Evolutionary conservation across 2,888 invertebrate species (phyloP).

Genomic region (Chydorus sphaericus): DNA sequence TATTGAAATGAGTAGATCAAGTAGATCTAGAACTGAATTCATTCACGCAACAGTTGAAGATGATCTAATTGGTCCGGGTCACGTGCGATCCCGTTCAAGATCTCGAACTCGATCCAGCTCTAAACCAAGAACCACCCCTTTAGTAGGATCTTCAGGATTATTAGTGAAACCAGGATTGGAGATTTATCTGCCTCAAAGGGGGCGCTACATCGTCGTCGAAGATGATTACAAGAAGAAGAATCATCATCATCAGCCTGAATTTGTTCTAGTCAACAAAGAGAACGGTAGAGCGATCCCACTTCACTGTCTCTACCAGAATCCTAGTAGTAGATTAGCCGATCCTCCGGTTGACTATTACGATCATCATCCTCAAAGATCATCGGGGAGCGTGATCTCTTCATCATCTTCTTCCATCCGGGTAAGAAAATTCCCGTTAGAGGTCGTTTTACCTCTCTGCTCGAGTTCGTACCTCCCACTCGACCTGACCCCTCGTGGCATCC

Average conservation of each 20-base stretch:
- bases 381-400: no score
- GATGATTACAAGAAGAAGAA: not conserved
- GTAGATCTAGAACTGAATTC: slow-evolving; percentile 7
- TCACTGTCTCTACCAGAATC: slow-evolving; percentile 25
- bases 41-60: slow-evolving; percentile 13
- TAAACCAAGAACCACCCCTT: not conserved
- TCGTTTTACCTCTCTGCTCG: no score
- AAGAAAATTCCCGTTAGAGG: no score
- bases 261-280: slow-evolving; percentile 5
- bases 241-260: not conserved
- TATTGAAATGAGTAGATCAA: not conserved
- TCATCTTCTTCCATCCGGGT: no score
- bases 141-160: not conserved
- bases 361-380: no score
- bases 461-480: no score
- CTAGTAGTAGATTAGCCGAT: not conserved
- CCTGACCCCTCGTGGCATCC: no score
- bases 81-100: slow-evolving; percentile 4
- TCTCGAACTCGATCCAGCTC: not conserved
- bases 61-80: slow-evolving; percentile 14
- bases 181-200: not conserved
- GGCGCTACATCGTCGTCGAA: slow-evolving; percentile 7
- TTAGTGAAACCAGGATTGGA: not conserved
- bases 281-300: slow-evolving; percentile 3
- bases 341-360: slow-evolving; percentile 6